A percentile compares a stretch with the other conserved stretches of the same genome.
Conservation (phyloP, 2,797 vertebrate species). For the Sebastes baramenuke region DNA sequence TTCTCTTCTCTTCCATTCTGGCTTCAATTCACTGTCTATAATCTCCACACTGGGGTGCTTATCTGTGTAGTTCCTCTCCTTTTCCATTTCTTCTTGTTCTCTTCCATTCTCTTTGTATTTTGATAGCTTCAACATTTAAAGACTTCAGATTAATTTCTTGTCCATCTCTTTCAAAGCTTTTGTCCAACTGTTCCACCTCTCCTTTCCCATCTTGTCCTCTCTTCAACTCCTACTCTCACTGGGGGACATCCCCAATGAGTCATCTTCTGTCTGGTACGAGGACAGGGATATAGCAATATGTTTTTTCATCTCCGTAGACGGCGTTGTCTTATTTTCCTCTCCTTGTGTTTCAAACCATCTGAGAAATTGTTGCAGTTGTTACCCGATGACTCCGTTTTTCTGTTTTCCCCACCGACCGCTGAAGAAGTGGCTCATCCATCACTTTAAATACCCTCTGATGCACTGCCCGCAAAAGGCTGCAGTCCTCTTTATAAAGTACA, state of each 20-base stretch:
- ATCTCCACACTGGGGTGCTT: not conserved
- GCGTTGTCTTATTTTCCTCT: constrained; percentile 53
- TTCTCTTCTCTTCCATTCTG: not conserved
- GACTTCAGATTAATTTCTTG: not conserved
- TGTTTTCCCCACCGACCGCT: constrained; percentile 44
- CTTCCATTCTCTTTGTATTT: not conserved
- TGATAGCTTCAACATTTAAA: not conserved
- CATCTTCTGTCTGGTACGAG: constrained; percentile 54
- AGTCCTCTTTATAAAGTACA: constrained; percentile 22
- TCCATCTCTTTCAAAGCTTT: constrained; percentile 4
- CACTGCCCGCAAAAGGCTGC: constrained; percentile 20
- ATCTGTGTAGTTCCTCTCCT: not conserved
- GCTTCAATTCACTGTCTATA: not conserved
- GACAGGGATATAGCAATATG: constrained; percentile 32
- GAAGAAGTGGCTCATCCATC: constrained; percentile 62
- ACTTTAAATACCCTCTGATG: constrained; percentile 56
- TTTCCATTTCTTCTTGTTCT: not conserved
- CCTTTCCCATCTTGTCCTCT: constrained; percentile 20
- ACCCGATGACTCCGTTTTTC: constrained; percentile 54
- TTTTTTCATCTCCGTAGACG: constrained; percentile 47
- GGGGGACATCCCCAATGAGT: constrained; percentile 59
- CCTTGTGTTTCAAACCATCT: constrained; percentile 51
- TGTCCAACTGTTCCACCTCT: constrained; percentile 15
- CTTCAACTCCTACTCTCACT: constrained; percentile 26
- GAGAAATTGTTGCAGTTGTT: constrained; percentile 51